phyloP scores from a whole-genome alignment of 2,113 vertebrate species.

The Micronisus gabar region DNA sequence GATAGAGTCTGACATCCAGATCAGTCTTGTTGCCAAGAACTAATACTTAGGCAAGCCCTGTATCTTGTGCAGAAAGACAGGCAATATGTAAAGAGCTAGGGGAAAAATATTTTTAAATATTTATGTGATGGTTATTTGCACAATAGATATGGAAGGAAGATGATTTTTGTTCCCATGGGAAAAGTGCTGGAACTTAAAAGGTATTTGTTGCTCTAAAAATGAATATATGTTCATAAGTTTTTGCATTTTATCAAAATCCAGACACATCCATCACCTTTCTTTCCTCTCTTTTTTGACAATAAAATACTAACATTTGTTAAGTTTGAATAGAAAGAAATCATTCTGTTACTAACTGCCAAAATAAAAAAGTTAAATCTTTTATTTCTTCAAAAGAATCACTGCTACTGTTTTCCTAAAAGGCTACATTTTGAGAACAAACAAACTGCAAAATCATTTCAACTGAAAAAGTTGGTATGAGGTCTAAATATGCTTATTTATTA shows the following conservation, averaged over 20 bases:
- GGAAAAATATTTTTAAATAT: neutral
- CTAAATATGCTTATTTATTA: neutral
- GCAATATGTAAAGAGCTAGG: neutral
- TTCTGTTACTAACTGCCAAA: neutral
- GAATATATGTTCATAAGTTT: neutral
- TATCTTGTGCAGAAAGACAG: neutral
- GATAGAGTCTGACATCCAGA: neutral
- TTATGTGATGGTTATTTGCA: neutral
- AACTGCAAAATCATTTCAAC: neutral
- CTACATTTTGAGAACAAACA: neutral
- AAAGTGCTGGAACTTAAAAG: neutral
- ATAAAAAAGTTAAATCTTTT: neutral
- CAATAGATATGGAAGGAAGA: neutral
- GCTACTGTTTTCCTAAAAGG: neutral
- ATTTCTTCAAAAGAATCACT: neutral
- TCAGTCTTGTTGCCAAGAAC: neutral
- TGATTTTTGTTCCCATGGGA: neutral
- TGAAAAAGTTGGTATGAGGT: neutral
- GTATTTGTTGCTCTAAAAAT: neutral
- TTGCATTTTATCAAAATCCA: neutral
- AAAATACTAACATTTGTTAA: neutral
- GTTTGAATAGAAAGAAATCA: neutral
- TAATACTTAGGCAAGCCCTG: neutral
- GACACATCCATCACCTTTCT: neutral
- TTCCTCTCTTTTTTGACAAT: neutral